Evolutionary conservation across 2,888 invertebrate species (phyloP).

Genomic region (Melanostoma mellinum): DNA sequence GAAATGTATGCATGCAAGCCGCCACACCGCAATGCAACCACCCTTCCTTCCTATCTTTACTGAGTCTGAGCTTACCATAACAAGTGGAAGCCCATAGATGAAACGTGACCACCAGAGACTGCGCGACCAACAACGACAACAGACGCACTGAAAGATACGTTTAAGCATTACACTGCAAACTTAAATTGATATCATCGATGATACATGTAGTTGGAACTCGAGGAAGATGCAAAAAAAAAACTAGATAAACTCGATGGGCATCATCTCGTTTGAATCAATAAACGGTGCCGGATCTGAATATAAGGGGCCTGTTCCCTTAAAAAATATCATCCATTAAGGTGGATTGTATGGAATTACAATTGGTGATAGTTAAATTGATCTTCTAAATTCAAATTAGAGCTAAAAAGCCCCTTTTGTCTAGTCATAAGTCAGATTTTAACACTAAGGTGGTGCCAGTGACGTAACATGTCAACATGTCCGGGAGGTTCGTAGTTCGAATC

Average conservation of each 20-base stretch:
- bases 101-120: conserved; percentile 50
- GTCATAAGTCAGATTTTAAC: no score
- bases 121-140: conserved; percentile 32
- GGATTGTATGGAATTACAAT: no score
- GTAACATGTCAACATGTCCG: no score
- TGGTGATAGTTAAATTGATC: no score
- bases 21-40: conserved; percentile 36
- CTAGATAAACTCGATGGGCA: conserved; percentile 62
- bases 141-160: conserved; percentile 51
- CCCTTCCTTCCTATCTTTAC: conserved; percentile 61
- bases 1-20: conserved; percentile 15
- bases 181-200: conserved; percentile 60
- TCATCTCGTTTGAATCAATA: conserved; percentile 35
- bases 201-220: conserved; percentile 36
- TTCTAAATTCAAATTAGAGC: no score
- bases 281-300: neutral
- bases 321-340: no score
- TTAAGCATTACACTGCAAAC: conserved; percentile 36
- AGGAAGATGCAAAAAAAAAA: conserved; percentile 40
- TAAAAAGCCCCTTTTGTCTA: no score
- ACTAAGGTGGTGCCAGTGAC: no score
- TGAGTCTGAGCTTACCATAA: conserved; percentile 41
- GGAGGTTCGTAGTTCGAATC: no score
- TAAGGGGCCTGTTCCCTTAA: no score
- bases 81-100: conserved; percentile 58